A percentile compares a stretch with the other conserved stretches of the same genome.
Conservation (phyloP, 1,140 invertebrate species). For the Drosophila subobscura region DNA sequence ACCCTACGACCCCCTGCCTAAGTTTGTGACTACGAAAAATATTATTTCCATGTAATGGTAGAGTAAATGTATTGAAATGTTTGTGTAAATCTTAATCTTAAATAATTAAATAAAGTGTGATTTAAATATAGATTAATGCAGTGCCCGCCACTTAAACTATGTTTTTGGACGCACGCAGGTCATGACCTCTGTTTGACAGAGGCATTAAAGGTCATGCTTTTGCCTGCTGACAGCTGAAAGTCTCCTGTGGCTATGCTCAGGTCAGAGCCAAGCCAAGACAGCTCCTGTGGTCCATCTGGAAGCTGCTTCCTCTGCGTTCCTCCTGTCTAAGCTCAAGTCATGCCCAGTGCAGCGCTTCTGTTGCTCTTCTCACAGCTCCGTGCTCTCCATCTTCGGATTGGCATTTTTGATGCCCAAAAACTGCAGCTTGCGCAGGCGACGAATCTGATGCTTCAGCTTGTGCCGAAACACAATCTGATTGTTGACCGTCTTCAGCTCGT, state of each 20-base stretch:
- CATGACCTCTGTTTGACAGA: too few species aligned
- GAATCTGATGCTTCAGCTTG: constrained; percentile 63
- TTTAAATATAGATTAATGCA: constrained; percentile 25
- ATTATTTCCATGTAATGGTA: constrained; percentile 8
- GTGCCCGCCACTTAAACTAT: constrained; percentile 47
- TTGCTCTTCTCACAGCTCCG: constrained; percentile 40
- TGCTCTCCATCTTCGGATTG: constrained; percentile 70
- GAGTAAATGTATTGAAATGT: background rate
- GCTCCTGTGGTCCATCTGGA: background rate
- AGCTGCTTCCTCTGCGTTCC: background rate
- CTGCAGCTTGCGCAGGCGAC: constrained; percentile 57
- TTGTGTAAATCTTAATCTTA: background rate
- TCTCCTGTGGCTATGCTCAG: constrained; percentile 9
- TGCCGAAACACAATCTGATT: constrained; percentile 71
- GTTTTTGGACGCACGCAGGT: too few species aligned
- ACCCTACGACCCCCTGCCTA: constrained; percentile 16
- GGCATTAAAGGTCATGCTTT: too few species aligned
- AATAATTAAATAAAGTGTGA: constrained; percentile 4
- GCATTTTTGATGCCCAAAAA: constrained; percentile 66
- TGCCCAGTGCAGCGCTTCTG: constrained; percentile 2
- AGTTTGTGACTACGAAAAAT: constrained; percentile 24
- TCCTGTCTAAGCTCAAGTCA: constrained; percentile 5
- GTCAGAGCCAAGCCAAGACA: constrained; percentile 20
- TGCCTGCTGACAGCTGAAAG: background rate
- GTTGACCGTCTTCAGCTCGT: constrained; percentile 68